phyloP scores from a whole-genome alignment of 2,797 vertebrate species.

The Bradypodion ventrale region DNA sequence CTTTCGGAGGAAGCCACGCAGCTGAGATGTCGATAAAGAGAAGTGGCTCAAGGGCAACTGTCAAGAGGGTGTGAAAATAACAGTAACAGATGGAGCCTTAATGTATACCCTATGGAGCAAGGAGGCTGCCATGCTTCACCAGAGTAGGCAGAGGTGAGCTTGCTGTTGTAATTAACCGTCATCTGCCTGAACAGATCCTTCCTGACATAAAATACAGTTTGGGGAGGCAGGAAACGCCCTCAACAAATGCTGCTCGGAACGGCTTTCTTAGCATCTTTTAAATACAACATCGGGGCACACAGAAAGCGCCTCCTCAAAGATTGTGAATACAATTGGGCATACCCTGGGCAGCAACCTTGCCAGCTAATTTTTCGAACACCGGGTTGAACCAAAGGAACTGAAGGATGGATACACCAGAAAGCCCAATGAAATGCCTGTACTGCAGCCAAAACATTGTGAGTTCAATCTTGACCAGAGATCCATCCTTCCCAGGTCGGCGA shows the following conservation, averaged over 20 bases:
- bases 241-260: neutral
- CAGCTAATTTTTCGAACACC: no score
- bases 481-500: no score
- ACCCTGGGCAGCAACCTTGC: no score
- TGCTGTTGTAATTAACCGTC: neutral
- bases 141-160: neutral
- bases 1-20: neutral
- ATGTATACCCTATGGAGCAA: neutral
- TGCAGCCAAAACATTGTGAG: no score
- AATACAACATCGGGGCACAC: no score
- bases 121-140: neutral
- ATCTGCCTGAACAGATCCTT: neutral
- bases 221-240: neutral
- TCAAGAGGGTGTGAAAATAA: neutral
- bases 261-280: conserved; percentile 10
- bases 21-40: neutral
- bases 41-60: neutral
- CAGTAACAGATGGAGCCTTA: neutral
- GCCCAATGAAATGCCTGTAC: no score
- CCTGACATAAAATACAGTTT: neutral
- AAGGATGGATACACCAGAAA: no score
- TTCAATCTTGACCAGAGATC: no score
- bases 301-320: no score
- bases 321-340: no score
- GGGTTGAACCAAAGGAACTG: no score